Conservation (phyloP, 2,797 vertebrate species). For the Cuniculus paca region DNA sequence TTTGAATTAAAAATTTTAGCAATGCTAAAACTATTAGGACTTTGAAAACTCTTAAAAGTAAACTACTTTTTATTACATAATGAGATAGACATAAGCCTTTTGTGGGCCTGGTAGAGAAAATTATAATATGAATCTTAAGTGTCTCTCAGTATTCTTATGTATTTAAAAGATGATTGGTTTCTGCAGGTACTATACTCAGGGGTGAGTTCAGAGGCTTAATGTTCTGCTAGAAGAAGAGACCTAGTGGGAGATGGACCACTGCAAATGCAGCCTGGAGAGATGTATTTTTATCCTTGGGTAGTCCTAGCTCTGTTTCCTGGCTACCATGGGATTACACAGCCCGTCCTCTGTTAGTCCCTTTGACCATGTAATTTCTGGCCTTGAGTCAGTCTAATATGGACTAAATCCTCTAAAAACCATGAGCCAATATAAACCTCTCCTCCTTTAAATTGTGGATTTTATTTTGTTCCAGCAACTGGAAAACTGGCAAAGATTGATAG, state of each 20-base stretch:
- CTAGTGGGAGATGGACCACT: neutral
- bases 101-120: neutral
- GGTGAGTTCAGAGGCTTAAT: neutral
- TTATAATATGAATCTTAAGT: neutral
- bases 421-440: neutral
- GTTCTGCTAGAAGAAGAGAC: neutral
- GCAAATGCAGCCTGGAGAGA: neutral
- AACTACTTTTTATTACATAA: neutral
- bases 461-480: too few species aligned
- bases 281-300: neutral
- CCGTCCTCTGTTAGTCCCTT: neutral
- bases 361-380: neutral
- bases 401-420: neutral
- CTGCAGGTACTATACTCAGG: neutral
- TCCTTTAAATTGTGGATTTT: neutral
- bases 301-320: neutral
- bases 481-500: neutral
- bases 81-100: neutral
- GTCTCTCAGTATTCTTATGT: neutral
- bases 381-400: neutral
- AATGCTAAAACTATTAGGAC: neutral
- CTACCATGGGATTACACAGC: neutral
- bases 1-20: neutral
- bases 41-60: neutral
- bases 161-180: neutral